phyloP scores from a whole-genome alignment of 2,888 invertebrate genomes.

The Listrodromus nycthemerus region DNA sequence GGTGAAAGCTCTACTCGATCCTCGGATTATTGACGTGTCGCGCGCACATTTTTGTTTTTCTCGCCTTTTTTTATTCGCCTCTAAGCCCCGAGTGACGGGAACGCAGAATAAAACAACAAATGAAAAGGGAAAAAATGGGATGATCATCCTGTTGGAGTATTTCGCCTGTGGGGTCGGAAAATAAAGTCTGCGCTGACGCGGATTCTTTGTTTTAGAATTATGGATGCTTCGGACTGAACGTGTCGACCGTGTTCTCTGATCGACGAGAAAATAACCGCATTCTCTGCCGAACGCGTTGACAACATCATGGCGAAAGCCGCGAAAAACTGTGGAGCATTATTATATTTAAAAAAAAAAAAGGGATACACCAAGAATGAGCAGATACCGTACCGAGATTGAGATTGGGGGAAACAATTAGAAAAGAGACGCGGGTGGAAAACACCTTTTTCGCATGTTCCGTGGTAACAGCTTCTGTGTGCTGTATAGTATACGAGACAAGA shows the following conservation, averaged over 20 bases:
- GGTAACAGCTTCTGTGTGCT: constrained; percentile 21
- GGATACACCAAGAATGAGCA: background rate
- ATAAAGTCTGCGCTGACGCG: background rate
- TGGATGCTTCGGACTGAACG: constrained; percentile 28
- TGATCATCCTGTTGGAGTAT: background rate
- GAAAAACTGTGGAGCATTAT: background rate
- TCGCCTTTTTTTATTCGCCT: background rate
- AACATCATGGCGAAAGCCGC: background rate
- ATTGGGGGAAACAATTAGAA: constrained; percentile 76
- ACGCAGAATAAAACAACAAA: constrained; percentile 1
- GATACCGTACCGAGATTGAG: constrained; percentile 47
- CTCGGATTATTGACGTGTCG: background rate
- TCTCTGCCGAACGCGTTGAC: constrained; percentile 59
- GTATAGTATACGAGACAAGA: constrained; percentile 57
- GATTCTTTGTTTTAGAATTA: constrained; percentile 35
- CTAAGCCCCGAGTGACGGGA: background rate
- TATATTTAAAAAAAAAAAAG: background rate
- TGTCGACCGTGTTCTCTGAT: constrained; percentile 15
- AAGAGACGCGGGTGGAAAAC: constrained; percentile 44
- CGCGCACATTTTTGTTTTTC: background rate
- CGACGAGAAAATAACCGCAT: constrained; percentile 64
- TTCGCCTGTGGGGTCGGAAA: background rate
- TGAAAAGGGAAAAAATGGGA: constrained; percentile 3
- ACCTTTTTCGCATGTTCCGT: constrained; percentile 36
- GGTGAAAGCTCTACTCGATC: constrained; percentile 4